Evolutionary conservation across 1,140 invertebrate species (phyloP).

Genomic region (Telenomus remus): DNA sequence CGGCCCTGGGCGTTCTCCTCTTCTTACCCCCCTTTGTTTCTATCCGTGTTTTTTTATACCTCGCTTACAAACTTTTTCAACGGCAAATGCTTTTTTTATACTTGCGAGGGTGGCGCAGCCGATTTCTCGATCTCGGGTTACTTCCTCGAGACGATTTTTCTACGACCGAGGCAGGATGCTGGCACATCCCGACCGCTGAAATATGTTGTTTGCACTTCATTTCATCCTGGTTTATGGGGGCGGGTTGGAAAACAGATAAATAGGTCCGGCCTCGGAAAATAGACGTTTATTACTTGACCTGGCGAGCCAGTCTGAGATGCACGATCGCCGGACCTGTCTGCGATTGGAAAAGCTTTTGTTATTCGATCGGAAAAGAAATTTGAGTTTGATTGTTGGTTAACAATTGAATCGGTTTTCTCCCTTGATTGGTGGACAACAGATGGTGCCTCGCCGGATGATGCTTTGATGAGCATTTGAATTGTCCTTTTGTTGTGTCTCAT

Average conservation of each 20-base stretch:
- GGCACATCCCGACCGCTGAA: conserved; percentile 30
- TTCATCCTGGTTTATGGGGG: conserved; percentile 13
- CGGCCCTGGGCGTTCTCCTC: conserved; percentile 34
- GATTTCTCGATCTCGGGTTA: conserved; percentile 45
- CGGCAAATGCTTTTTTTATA: conserved; percentile 20
- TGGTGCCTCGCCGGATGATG: background rate
- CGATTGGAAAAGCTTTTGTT: background rate
- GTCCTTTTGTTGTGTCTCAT: background rate
- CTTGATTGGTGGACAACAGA: background rate
- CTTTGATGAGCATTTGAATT: background rate
- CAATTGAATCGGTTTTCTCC: background rate
- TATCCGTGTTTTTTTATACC: conserved; percentile 5
- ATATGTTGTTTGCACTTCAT: conserved; percentile 42
- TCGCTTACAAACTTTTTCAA: conserved; percentile 13
- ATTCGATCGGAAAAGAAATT: background rate
- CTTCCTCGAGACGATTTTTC: conserved; percentile 43
- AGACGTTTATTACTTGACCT: conserved; percentile 1
- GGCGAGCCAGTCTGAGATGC: no score
- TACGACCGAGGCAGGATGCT: conserved; percentile 38
- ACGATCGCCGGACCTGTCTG: no score
- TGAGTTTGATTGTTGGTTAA: background rate
- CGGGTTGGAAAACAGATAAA: conserved; percentile 28
- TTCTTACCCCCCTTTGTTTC: conserved; percentile 13
- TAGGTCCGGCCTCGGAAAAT: conserved; percentile 1
- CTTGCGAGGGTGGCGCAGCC: conserved; percentile 29